A percentile compares a stretch with the other conserved stretches of the same genome.
Conservation (phyloP, 1,140 invertebrate species). For the Dysdera silvatica region DNA sequence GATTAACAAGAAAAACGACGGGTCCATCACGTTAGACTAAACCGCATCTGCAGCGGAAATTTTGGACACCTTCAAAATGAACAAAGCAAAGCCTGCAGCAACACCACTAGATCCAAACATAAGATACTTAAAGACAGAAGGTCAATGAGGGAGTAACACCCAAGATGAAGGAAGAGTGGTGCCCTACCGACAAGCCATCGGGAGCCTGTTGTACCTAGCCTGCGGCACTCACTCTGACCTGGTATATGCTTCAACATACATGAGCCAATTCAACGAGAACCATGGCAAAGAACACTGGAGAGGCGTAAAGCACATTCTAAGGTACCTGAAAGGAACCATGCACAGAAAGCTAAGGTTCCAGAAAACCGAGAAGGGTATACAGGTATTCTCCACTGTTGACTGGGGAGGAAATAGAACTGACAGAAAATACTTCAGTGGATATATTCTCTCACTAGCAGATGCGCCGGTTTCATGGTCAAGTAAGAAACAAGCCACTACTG, state of each 20-base stretch:
- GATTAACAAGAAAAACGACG: background rate
- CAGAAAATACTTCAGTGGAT: slow-evolving; percentile 38
- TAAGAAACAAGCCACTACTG: slow-evolving; percentile 47
- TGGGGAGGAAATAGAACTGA: slow-evolving; percentile 27
- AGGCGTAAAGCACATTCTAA: slow-evolving; percentile 37
- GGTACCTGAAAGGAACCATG: slow-evolving; percentile 34
- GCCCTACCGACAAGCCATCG: slow-evolving; percentile 39
- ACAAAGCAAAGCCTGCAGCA: slow-evolving; percentile 32
- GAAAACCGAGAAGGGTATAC: background rate
- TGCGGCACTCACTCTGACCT: slow-evolving; percentile 47
- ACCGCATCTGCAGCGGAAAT: slow-evolving; percentile 17
- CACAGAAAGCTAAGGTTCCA: slow-evolving; percentile 1
- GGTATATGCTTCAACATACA: slow-evolving; percentile 41
- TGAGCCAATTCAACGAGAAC: slow-evolving; percentile 44
- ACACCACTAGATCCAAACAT: slow-evolving; percentile 38
- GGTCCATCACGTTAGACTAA: slow-evolving; percentile 6
- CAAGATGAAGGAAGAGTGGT: slow-evolving; percentile 6
- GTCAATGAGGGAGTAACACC: background rate
- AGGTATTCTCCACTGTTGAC: slow-evolving; percentile 1
- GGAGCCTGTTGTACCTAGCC: slow-evolving; percentile 41
- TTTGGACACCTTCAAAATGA: slow-evolving; percentile 37
- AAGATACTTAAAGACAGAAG: background rate
- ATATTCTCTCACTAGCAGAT: slow-evolving; percentile 38
- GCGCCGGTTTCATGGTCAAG: slow-evolving; percentile 49
- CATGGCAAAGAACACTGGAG: slow-evolving; percentile 33